Evolutionary conservation across 2,113 vertebrate genomes (phyloP), one percentile per base, ranked within the genome.

Genomic region (Chaenocephalus aceratus): DNA sequence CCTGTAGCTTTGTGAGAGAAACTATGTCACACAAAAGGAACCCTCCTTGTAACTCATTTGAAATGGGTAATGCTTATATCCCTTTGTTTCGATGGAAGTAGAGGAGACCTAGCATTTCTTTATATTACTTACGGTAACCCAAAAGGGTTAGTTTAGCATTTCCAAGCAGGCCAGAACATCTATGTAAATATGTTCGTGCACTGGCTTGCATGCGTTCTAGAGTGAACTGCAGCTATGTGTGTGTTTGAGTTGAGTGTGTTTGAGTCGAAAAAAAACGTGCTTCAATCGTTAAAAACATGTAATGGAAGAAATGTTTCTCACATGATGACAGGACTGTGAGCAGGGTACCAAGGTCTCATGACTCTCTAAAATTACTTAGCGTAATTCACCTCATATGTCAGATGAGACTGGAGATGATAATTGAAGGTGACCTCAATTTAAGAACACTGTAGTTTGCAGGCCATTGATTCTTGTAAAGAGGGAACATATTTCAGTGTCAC

Each of bases 391-490:
- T 74, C 63, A 70, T 71, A 63, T 78, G 81, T 86, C 80, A 85
- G 15, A 65, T 3, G 34, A 81, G 82, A 78, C 69, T 49, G 41
- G 16, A 67, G 63, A 86, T 56, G 68, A 77, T 90, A 88, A 89
- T 87, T 92, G 79, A 86, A 89, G 79, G 74, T 89, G 91, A 92
- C 91, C 91, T 82, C 88, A 90, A 90, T 92, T 86, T 91, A 67
- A 72, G 72, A 83, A 72, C 71, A 23, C 56, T 61, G 76, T 89
- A 80, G 65, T 85, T 82, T 80, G 62, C 36, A 41, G 59, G 82
- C 45, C 77, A 83, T 77, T 82, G 81, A 79, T 82, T 91, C 75
- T 51, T 45, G 36, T 52, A 68, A 82, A 84, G 67, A 82, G 66
- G 36, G 53, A 52, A 45, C 78, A 46, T 26, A 48, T 72, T 74